Evolutionary conservation across 2,113 vertebrate genomes (phyloP).

Genomic region (Hippocampus guttulatus): DNA sequence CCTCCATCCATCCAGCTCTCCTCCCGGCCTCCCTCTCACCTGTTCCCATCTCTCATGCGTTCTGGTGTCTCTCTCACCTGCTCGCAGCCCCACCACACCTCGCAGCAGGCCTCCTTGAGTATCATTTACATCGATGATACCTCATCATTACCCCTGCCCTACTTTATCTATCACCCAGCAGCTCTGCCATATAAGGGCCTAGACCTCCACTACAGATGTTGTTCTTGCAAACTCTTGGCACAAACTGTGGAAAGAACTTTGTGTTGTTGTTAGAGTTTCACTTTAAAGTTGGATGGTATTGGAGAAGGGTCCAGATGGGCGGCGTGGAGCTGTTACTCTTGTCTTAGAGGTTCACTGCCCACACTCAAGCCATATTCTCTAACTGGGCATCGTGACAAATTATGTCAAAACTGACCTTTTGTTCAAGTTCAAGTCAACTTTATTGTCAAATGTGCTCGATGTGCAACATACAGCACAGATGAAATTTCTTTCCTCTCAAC

Average conservation of each 20-base stretch:
- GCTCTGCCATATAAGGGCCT: slow-evolving; percentile 41
- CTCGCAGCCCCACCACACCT: slow-evolving; percentile 42
- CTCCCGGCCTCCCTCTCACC: slow-evolving; percentile 56
- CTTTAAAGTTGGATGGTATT: neutral
- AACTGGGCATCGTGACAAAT: neutral
- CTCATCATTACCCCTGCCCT: slow-evolving; percentile 75
- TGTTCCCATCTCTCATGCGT: slow-evolving; percentile 61
- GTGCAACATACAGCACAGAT: too few relatives aligned
- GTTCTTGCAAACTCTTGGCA: slow-evolving; percentile 1
- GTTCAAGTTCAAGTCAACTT: too few relatives aligned
- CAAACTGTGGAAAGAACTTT: slow-evolving; percentile 13
- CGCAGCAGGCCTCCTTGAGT: slow-evolving; percentile 72
- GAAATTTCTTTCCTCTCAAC: too few relatives aligned
- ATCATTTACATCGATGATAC: slow-evolving; percentile 75
- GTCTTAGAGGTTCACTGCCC: neutral
- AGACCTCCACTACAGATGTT: neutral
- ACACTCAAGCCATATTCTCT: neutral
- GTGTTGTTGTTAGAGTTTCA: slow-evolving; percentile 19
- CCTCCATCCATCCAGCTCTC: slow-evolving; percentile 60
- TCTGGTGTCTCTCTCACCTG: slow-evolving; percentile 50
- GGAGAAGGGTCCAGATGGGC: too few relatives aligned
- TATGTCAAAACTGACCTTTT: too few relatives aligned
- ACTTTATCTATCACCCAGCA: slow-evolving; percentile 73
- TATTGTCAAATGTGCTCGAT: too few relatives aligned
- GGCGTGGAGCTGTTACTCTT: neutral